Conservation (phyloP, 2,888 invertebrate species). For the Pinctada fucata region DNA sequence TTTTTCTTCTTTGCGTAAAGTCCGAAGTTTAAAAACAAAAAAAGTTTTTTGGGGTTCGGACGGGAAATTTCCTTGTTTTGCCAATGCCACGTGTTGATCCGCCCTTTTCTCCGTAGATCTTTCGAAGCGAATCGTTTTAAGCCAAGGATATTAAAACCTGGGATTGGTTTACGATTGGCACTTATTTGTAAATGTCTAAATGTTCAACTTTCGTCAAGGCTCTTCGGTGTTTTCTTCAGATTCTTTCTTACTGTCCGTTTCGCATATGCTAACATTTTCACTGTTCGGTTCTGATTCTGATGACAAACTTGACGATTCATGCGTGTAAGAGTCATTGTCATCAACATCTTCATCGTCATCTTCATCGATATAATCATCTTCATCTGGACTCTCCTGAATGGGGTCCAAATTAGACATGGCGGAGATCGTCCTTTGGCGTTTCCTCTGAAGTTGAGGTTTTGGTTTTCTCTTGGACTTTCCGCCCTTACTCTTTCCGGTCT, state of each 20-base stretch:
- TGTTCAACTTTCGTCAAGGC: constrained; percentile 20
- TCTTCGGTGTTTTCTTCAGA: constrained; percentile 13
- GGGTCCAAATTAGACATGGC: constrained; percentile 72
- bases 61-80: too few relatives aligned
- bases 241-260: constrained; percentile 21
- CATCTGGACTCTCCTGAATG: constrained; percentile 71
- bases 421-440: constrained; percentile 70
- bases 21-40: too few relatives aligned
- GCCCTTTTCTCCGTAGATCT: too few relatives aligned
- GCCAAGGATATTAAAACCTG: background rate
- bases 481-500: constrained; percentile 53
- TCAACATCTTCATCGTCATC: constrained; percentile 54
- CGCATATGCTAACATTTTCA: constrained; percentile 36
- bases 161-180: constrained; percentile 11
- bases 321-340: constrained; percentile 60
- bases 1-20: too few relatives aligned
- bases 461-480: constrained; percentile 69
- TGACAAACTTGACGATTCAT: constrained; percentile 58
- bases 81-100: too few relatives aligned
- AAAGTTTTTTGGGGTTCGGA: too few relatives aligned
- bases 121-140: too few relatives aligned
- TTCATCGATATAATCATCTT: constrained; percentile 64
- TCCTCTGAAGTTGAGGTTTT: constrained; percentile 62
- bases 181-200: constrained; percentile 1
- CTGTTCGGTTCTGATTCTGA: constrained; percentile 43